A percentile compares a stretch with the other conserved stretches of the same genome.
Evolutionary conservation across 2,888 invertebrate species (phyloP).

Genomic region (Drosophila anceps): DNA sequence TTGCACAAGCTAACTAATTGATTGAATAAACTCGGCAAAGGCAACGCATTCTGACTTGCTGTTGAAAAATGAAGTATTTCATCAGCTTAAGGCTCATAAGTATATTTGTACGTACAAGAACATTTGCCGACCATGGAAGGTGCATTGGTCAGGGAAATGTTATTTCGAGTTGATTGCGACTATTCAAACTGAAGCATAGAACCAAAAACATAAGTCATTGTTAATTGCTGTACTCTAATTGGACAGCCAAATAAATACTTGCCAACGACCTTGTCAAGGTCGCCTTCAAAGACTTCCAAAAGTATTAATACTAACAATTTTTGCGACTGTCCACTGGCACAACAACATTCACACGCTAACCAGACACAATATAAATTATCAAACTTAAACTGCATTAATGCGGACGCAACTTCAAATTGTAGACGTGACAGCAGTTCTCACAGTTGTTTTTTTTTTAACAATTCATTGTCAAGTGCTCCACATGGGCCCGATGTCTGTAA

Average conservation of each 20-base stretch:
- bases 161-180: conserved; percentile 5
- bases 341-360: conserved; percentile 34
- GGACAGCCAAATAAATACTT: conserved; percentile 37
- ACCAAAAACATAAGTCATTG: conserved; percentile 18
- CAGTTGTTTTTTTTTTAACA: conserved; percentile 6
- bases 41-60: neutral
- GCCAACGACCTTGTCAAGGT: conserved; percentile 67
- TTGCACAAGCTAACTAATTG: conserved; percentile 54
- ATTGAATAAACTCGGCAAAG: conserved; percentile 6
- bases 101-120: neutral
- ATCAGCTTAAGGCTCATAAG: neutral
- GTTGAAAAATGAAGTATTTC: neutral
- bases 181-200: conserved; percentile 7
- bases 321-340: conserved; percentile 21
- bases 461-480: conserved; percentile 52
- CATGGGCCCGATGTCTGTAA: conserved; percentile 24
- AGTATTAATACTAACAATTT: conserved; percentile 36
- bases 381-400: conserved; percentile 29
- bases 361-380: conserved; percentile 31
- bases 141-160: conserved; percentile 14
- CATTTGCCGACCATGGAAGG: conserved; percentile 15
- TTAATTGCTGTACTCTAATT: conserved; percentile 28
- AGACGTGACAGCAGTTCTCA: conserved; percentile 15
- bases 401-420: conserved; percentile 32
- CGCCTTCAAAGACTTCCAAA: conserved; percentile 29